A percentile compares a stretch with the other conserved stretches of the same genome.
These are phyloP conservation scores for Armadillidium nasatum DNA, from an alignment of 1,140 invertebrate species.

Conservation along the genomic window DNA sequence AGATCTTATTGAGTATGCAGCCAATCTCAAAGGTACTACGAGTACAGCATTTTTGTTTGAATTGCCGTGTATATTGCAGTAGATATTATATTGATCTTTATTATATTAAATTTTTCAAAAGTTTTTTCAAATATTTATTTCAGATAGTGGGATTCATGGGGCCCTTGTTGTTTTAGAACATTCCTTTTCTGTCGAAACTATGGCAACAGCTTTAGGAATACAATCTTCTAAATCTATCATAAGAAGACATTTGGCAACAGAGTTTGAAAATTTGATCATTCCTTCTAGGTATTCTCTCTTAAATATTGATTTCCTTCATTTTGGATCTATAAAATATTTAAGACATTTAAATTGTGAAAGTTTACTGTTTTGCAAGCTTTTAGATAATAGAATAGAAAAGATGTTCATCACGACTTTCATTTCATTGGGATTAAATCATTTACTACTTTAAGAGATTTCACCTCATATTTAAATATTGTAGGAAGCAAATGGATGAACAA, in stretches of 20 bases:
- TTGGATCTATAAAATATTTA: too few relatives aligned
- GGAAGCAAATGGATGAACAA: conserved; percentile 62
- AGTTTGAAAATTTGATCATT: conserved; percentile 81
- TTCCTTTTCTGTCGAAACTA: conserved; percentile 87
- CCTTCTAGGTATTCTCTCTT: conserved; percentile 71
- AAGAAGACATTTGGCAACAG: conserved; percentile 77
- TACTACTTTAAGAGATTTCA: too few relatives aligned
- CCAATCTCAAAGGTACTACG: conserved; percentile 80
- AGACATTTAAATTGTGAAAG: too few relatives aligned
- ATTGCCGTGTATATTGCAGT: neutral
- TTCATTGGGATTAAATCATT: too few relatives aligned
- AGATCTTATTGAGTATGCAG: conserved; percentile 86
- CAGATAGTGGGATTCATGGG: conserved; percentile 88
- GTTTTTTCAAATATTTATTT: neutral
- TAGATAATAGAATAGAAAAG: neutral
- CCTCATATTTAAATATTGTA: conserved; percentile 48
- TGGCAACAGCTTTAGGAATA: conserved; percentile 86
- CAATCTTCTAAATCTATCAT: conserved; percentile 90
- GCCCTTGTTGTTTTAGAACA: conserved; percentile 83
- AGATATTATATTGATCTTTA: neutral
- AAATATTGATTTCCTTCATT: neutral
- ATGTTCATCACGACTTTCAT: too few relatives aligned
- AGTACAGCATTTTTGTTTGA: neutral
- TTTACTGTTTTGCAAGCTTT: neutral
- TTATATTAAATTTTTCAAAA: conserved; percentile 16